phyloP scores from a whole-genome alignment of 2,113 vertebrate genomes.

The Forbesichthys papilliferus region DNA sequence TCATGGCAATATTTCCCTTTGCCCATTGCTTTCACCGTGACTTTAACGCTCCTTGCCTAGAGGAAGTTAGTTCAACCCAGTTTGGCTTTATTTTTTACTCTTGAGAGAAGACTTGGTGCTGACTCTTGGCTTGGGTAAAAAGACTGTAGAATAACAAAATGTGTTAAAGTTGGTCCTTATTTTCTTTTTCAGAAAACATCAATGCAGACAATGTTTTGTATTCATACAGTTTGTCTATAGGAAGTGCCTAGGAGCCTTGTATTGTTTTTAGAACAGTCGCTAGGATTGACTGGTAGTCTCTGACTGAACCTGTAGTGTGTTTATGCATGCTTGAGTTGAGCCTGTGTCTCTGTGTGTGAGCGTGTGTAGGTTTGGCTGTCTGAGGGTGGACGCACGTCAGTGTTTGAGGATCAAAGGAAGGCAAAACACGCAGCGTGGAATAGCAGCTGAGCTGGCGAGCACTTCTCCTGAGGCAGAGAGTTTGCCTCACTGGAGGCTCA shows the following conservation, averaged over 20 bases:
- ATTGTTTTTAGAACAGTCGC: conserved; percentile 20
- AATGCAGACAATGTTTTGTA: not conserved
- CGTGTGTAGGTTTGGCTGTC: conserved; percentile 51
- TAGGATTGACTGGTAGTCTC: conserved; percentile 54
- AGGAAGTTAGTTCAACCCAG: conserved; percentile 17
- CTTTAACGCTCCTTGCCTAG: conserved; percentile 16
- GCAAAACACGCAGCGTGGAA: conserved; percentile 2
- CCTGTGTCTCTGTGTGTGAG: conserved; percentile 15
- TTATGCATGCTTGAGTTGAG: conserved; percentile 59
- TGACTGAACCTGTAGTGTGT: conserved; percentile 43
- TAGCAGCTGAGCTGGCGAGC: conserved; percentile 35
- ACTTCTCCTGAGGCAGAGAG: conserved; percentile 46
- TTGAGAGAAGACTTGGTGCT: conserved; percentile 9
- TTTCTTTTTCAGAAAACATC: not conserved
- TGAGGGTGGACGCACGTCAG: conserved; percentile 42
- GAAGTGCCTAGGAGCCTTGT: conserved; percentile 6
- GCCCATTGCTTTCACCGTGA: conserved; percentile 24
- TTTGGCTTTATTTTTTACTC: not conserved
- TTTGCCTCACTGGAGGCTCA: conserved; percentile 35
- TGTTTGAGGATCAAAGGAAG: conserved; percentile 29
- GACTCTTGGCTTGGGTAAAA: not conserved
- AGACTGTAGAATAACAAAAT: conserved; percentile 3
- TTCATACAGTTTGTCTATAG: conserved; percentile 12
- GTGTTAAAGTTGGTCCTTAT: no score
- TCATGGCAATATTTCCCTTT: conserved; percentile 40